Evolutionary conservation across 1,140 invertebrate genomes (phyloP), one percentile per base, ranked within the genome.

Genomic region (Conus betulinus): DNA sequence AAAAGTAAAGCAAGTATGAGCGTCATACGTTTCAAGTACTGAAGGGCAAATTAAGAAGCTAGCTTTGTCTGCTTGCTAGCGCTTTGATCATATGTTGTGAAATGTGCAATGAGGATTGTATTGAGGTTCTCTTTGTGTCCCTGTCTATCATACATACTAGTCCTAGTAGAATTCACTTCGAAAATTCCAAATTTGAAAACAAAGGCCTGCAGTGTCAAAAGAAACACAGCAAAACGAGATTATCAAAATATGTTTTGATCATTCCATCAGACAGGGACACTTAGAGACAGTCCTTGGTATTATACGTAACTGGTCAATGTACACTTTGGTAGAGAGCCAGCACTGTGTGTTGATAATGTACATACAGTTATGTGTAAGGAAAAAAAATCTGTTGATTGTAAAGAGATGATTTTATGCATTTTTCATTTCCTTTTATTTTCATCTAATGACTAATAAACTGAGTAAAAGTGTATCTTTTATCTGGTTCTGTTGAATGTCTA

Each of bases 341-440:
- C 20, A 20, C 2, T 7, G 6, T 71, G 67, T 20, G 20, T 20
- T 71, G 67, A 71, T 23, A 71, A 11, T 71, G 67, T 71, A 71
- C 67, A 71, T 71, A 63, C 60, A 71, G 20, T 71, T 71, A 71
- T 71, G 23, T 20, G 11, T 17, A n/a, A 13, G 67, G 6, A 10
- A 71, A 71, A 23, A 71, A 11, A 71, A 7, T 71, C 67, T 6
- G 57, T 60, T 60, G 67, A 71, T 71, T 71, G 67, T 71, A 71
- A 20, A 71, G 60, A 71, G 67, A 71, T 71, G 67, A 71, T 71
- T 71, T 71, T 71, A 71, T 20, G 67, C 67, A 71, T 71, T 71
- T 20, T 20, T 63, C 60, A 63, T 71, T 71, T 71, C 20, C 23
- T 71, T 71, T 71, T 71, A 11, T 71, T 71, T 71, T 71, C 11